Evolutionary conservation across 2,888 invertebrate species (phyloP), one percentile per base, ranked within the genome.

Genomic region (Oscheius myriophilus): DNA sequence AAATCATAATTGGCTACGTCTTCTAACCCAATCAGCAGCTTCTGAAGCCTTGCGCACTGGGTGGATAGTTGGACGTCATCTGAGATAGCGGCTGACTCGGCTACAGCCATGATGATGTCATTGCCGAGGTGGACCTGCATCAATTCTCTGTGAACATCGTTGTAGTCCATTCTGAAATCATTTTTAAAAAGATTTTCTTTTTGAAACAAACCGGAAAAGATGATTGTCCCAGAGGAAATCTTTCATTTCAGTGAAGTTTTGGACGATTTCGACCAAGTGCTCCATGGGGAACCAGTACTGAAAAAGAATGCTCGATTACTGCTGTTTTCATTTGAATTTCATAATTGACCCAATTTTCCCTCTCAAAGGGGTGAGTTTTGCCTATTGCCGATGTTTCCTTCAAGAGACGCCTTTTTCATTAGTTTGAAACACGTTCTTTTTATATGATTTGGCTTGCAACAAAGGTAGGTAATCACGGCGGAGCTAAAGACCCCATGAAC

Each of bases 81-180:
- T 16, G 67, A 68, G 26, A 73, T 41, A 18, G 67, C 67, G 61
- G 63, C 69, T 23, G 71, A 71, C 67, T 79, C 75, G 14, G 68
- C 49, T 0, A 76, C n/a, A 1, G 71, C 18, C 6, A 74, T 42
- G n/a, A 74, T 62, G 6, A 69, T 69, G 45, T 71, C 68, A 41
- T 79, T 77, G 18, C 74, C 77, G 26, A 77, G 41, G 39, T 66
- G 64, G 49, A 69, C 76, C 53, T 77, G 77, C 2, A 72, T 45
- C 3, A 68, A 46, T 26, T 68, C 73, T 21, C 77, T 53, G 41
- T 71, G 39, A 2, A 77, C 61, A 39, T 78, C 78, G 45, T 71
- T 72, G 12, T 67, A 46, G 65, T 78, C 78, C 55, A 67, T 65
- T 61, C 75, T 77, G 57, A 45, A 71, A 59, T 1, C 1, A 18